phyloP scores from a whole-genome alignment of 2,113 vertebrate species.

The Scophthalmus maximus region DNA sequence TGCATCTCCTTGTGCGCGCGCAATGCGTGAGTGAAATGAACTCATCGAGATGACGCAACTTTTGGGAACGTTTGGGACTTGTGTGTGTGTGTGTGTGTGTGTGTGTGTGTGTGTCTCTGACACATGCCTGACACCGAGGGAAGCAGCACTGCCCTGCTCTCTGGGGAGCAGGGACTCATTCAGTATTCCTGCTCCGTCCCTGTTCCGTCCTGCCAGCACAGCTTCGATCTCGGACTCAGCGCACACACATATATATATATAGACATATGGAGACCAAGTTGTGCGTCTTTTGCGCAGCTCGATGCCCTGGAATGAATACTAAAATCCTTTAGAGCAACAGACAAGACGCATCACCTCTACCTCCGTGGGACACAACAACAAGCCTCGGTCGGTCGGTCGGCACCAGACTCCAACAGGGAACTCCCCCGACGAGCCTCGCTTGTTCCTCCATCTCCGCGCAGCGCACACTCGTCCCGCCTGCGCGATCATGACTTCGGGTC shows the following conservation, averaged over 20 bases:
- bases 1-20: no score
- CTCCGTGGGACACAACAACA: slow-evolving; percentile 43
- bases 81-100: neutral
- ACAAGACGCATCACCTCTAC: neutral
- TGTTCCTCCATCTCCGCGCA: slow-evolving; percentile 43
- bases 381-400: slow-evolving; percentile 9
- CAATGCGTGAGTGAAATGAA: no score
- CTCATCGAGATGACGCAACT: neutral
- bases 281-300: slow-evolving; percentile 35
- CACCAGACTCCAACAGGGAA: slow-evolving; percentile 41
- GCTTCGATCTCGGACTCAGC: slow-evolving; percentile 19
- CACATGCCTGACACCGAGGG: neutral
- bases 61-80: neutral
- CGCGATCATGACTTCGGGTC: slow-evolving; percentile 55
- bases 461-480: slow-evolving; percentile 35
- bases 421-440: slow-evolving; percentile 27
- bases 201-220: slow-evolving; percentile 15
- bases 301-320: neutral
- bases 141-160: neutral
- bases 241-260: neutral
- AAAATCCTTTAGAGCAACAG: neutral
- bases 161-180: slow-evolving; percentile 49
- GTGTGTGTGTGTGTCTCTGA: neutral
- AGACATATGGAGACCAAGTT: slow-evolving; percentile 40
- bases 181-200: slow-evolving; percentile 1